phyloP scores from a whole-genome alignment of 2,797 vertebrate species.

The Sphaeramia orbicularis region DNA sequence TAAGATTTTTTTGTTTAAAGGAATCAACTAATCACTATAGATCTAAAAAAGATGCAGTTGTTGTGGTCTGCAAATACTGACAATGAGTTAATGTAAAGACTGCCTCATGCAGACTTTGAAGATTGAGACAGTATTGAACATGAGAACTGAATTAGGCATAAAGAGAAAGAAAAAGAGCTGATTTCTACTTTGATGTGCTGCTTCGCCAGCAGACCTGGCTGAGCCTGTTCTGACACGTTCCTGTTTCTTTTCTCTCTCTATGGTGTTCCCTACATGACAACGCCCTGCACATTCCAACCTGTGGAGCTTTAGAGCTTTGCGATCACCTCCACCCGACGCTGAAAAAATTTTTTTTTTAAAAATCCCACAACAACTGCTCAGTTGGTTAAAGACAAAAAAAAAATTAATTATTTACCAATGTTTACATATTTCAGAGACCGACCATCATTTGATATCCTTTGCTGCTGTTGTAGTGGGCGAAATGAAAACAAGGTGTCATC shows the following conservation, averaged over 20 bases:
- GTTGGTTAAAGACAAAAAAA: background rate
- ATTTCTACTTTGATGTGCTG: slow-evolving; percentile 26
- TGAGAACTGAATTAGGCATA: background rate
- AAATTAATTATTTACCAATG: too few relatives aligned
- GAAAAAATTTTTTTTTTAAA: background rate
- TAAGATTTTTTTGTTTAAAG: too few relatives aligned
- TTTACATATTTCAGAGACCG: too few relatives aligned
- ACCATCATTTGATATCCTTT: too few relatives aligned
- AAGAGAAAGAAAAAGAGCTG: background rate
- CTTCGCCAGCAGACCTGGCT: slow-evolving; percentile 52
- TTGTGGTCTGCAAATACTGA: too few relatives aligned
- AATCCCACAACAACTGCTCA: background rate
- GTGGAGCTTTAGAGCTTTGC: slow-evolving; percentile 24
- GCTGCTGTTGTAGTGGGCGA: too few relatives aligned
- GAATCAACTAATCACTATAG: too few relatives aligned
- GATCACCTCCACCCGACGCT: slow-evolving; percentile 9
- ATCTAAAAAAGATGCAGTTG: too few relatives aligned
- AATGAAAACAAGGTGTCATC: background rate
- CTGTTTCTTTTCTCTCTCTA: slow-evolving; percentile 37
- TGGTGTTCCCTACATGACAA: slow-evolving; percentile 73
- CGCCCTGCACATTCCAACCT: slow-evolving; percentile 74
- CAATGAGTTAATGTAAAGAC: too few relatives aligned
- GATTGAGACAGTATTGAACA: too few relatives aligned
- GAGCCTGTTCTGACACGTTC: slow-evolving; percentile 78
- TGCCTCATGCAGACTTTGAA: too few relatives aligned